A percentile compares a stretch with the other conserved stretches of the same genome.
These are phyloP conservation scores for Colostygia pectinataria DNA, from an alignment of 2,888 invertebrate species.

Conservation along the genomic window DNA sequence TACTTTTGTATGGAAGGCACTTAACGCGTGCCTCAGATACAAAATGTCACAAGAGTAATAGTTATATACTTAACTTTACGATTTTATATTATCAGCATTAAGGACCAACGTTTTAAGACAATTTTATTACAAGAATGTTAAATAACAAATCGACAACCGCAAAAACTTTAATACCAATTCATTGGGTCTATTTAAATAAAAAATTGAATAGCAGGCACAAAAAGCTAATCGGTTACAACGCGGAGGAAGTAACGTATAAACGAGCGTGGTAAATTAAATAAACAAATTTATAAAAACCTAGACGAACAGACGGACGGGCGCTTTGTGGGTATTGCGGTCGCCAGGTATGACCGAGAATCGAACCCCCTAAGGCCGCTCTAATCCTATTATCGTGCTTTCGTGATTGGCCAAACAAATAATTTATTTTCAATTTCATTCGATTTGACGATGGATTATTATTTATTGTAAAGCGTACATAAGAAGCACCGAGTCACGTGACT, in stretches of 20 bases:
- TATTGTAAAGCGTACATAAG: too few relatives aligned
- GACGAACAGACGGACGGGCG: conserved; percentile 58
- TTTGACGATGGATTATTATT: conserved; percentile 32
- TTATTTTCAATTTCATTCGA: conserved; percentile 70
- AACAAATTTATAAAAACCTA: conserved; percentile 77
- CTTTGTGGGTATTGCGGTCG: conserved; percentile 66
- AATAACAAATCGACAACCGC: conserved; percentile 51
- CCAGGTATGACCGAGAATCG: conserved; percentile 60
- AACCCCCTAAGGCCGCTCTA: conserved; percentile 72
- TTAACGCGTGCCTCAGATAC: conserved; percentile 64
- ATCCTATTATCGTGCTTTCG: conserved; percentile 74
- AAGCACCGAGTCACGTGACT: too few relatives aligned
- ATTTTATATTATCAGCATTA: conserved; percentile 45
- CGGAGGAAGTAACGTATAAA: conserved; percentile 78
- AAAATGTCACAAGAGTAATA: conserved; percentile 60
- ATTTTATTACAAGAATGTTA: conserved; percentile 23
- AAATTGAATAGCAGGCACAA: conserved; percentile 66
- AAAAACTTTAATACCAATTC: conserved; percentile 65
- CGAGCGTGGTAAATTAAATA: conserved; percentile 81
- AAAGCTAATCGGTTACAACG: conserved; percentile 75
- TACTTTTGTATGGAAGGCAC: conserved; percentile 83
- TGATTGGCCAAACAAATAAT: conserved; percentile 73
- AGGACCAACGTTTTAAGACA: conserved; percentile 32
- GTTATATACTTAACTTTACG: conserved; percentile 60
- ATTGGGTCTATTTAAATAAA: conserved; percentile 53